phyloP scores from a whole-genome alignment of 1,140 invertebrate species.

The Liolophura sinensis region DNA sequence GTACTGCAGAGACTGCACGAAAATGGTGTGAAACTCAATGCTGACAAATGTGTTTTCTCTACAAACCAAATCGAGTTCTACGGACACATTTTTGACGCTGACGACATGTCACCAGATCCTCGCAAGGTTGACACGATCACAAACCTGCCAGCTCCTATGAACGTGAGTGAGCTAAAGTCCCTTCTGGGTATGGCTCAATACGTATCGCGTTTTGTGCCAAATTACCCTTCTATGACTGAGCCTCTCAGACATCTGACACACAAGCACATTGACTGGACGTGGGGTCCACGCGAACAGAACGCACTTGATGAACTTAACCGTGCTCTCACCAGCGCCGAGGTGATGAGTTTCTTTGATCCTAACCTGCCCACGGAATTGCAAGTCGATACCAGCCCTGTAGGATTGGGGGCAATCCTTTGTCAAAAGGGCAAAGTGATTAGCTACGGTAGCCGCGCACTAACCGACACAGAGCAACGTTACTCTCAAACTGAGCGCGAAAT shows the following conservation, averaged over 20 bases:
- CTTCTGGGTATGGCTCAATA: slow-evolving; percentile 38
- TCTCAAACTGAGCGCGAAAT: slow-evolving; percentile 18
- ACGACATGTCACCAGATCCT: slow-evolving; percentile 1
- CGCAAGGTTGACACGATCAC: not conserved
- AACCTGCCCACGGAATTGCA: slow-evolving; percentile 6
- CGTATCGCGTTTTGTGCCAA: slow-evolving; percentile 12
- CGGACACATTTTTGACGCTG: too few species aligned
- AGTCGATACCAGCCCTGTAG: slow-evolving; percentile 16
- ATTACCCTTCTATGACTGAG: slow-evolving; percentile 12
- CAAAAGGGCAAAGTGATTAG: slow-evolving; percentile 15
- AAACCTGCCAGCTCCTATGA: not conserved
- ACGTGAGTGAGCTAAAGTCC: too few species aligned
- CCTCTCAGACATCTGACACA: slow-evolving; percentile 5
- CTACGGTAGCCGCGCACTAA: slow-evolving; percentile 12
- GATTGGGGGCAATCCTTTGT: slow-evolving; percentile 10
- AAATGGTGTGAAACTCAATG: too few species aligned
- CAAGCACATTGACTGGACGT: slow-evolving; percentile 9
- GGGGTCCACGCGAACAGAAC: slow-evolving; percentile 4
- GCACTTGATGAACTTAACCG: slow-evolving; percentile 12
- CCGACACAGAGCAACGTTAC: slow-evolving; percentile 16
- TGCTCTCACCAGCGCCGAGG: slow-evolving; percentile 1
- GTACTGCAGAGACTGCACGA: too few species aligned
- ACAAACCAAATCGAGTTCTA: too few species aligned
- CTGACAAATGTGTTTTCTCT: too few species aligned
- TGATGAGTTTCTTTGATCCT: slow-evolving; percentile 13